A percentile compares a stretch with the other conserved stretches of the same genome.
phyloP scores from a whole-genome alignment of 2,888 invertebrate genomes.

The Cheilosia variabilis region DNA sequence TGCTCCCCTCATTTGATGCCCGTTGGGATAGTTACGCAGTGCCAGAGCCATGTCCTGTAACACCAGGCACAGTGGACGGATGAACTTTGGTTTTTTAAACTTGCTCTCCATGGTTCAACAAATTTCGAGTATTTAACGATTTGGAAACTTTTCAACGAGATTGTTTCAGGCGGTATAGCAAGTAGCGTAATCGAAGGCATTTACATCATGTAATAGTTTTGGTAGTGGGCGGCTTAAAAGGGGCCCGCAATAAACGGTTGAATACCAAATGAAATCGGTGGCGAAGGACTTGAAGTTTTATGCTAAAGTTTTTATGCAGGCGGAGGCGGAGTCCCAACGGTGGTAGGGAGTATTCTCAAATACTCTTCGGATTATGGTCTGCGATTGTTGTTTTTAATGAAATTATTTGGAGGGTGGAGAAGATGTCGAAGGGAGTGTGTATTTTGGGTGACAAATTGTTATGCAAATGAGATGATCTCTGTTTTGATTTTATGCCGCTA shows the following conservation, averaged over 20 bases:
- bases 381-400: no score
- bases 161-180: constrained; percentile 19
- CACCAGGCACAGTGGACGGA: constrained; percentile 21
- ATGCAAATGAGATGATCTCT: no score
- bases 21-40: constrained; percentile 31
- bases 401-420: no score
- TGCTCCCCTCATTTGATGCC: not conserved
- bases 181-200: constrained; percentile 54
- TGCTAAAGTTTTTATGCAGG: no score
- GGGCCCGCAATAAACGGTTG: not conserved
- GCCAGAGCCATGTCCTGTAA: not conserved
- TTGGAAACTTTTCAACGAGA: constrained; percentile 40
- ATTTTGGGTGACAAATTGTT: no score
- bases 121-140: constrained; percentile 58
- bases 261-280: not conserved
- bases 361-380: no score
- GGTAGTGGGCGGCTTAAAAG: not conserved
- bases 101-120: constrained; percentile 21
- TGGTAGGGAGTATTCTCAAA: no score
- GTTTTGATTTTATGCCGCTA: no score
- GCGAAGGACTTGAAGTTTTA: no score
- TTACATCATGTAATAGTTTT: constrained; percentile 53
- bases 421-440: no score
- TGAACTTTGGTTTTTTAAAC: constrained; percentile 44
- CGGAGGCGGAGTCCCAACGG: no score